These are phyloP conservation scores for Ormyrus labotus DNA, from an alignment of 2,888 invertebrate genomes.

Conservation along the genomic window DNA sequence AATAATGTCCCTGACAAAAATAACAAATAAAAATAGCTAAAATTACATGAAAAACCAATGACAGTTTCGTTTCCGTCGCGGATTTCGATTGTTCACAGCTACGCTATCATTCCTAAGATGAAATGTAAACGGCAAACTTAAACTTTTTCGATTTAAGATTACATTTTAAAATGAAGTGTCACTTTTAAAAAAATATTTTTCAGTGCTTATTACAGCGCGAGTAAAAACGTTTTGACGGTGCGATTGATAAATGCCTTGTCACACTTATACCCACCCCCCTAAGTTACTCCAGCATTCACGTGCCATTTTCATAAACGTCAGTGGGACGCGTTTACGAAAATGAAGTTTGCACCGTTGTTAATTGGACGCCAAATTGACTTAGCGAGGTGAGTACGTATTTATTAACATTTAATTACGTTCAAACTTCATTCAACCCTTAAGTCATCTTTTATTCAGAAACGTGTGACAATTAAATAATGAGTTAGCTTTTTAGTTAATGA, in stretches of 20 bases:
- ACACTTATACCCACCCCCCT: constrained; percentile 73
- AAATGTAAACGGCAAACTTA: too few relatives aligned
- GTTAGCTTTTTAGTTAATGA: constrained; percentile 46
- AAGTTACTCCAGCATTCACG: constrained; percentile 64
- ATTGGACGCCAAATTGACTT: constrained; percentile 53
- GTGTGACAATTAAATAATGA: constrained; percentile 45
- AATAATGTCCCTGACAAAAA: too few relatives aligned
- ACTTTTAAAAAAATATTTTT: neutral
- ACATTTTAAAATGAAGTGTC: too few relatives aligned
- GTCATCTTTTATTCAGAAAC: constrained; percentile 15
- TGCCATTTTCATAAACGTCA: constrained; percentile 52
- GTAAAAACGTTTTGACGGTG: constrained; percentile 7
- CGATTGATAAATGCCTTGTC: constrained; percentile 71
- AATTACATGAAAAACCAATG: too few relatives aligned
- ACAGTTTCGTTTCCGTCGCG: too few relatives aligned
- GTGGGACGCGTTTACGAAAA: constrained; percentile 48
- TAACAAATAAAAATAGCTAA: too few relatives aligned
- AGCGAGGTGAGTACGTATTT: constrained; percentile 53
- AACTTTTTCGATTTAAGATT: too few relatives aligned
- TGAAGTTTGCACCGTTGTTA: constrained; percentile 46
- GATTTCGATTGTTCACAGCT: too few relatives aligned
- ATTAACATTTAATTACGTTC: constrained; percentile 20
- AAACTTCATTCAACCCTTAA: constrained; percentile 33
- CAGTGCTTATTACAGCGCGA: neutral
- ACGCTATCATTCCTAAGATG: too few relatives aligned